A percentile compares a stretch with the other conserved stretches of the same genome.
Conservation (phyloP, 2,113 vertebrate genomes). For the Plecturocebus donacophilus region DNA sequence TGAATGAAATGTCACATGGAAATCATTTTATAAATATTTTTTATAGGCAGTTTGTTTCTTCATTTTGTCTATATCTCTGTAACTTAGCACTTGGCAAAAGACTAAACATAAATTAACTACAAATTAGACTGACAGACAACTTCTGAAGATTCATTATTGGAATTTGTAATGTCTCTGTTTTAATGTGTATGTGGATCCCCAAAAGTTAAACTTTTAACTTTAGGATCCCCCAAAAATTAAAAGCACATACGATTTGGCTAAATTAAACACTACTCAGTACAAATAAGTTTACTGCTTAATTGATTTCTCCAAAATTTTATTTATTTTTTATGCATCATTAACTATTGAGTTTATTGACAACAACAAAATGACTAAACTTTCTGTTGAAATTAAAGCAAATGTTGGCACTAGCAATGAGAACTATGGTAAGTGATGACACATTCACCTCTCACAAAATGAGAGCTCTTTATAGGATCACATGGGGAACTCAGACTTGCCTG, state of each 20-base stretch:
- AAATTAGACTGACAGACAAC: background rate
- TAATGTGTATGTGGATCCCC: too few relatives aligned
- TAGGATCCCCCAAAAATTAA: background rate
- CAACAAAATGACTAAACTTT: background rate
- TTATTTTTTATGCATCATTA: background rate
- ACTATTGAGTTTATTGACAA: background rate
- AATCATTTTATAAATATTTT: background rate
- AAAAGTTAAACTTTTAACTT: too few relatives aligned
- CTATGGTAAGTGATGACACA: slow-evolving; percentile 16
- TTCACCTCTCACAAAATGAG: background rate
- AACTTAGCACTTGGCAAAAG: background rate
- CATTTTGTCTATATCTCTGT: background rate
- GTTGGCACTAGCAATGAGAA: background rate
- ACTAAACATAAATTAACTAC: background rate
- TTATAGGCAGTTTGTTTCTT: background rate
- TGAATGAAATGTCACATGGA: background rate
- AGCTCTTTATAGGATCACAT: too few relatives aligned
- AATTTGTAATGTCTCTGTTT: background rate
- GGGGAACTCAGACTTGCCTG: background rate
- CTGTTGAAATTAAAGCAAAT: background rate
- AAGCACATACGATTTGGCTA: background rate
- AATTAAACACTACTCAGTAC: background rate
- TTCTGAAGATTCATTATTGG: background rate
- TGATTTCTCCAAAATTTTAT: background rate
- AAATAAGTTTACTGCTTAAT: background rate